Conservation (phyloP, 2,888 invertebrate genomes). For the Pollenia labialis region DNA sequence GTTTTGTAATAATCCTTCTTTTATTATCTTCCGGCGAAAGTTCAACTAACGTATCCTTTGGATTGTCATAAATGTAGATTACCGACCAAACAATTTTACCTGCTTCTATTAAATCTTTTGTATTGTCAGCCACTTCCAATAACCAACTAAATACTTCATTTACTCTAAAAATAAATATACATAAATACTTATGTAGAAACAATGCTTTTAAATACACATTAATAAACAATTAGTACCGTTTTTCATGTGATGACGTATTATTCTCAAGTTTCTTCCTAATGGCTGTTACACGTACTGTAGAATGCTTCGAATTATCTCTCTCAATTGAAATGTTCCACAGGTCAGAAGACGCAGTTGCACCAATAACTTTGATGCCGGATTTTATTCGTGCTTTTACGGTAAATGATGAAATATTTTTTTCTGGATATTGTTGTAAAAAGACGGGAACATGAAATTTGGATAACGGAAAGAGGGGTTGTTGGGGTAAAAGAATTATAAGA, state of each 20-base stretch:
- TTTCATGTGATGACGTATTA: slow-evolving; percentile 32
- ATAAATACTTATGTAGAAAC: slow-evolving; percentile 3
- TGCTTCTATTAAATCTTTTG: slow-evolving; percentile 90
- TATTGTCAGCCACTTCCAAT: slow-evolving; percentile 93
- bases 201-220: neutral
- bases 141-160: slow-evolving; percentile 96
- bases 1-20: slow-evolving; percentile 90
- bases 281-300: slow-evolving; percentile 94
- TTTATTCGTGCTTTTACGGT: slow-evolving; percentile 96
- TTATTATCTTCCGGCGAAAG: slow-evolving; percentile 83
- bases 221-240: slow-evolving; percentile 45
- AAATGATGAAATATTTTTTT: slow-evolving; percentile 90
- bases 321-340: slow-evolving; percentile 96
- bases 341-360: slow-evolving; percentile 90
- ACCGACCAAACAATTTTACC: slow-evolving; percentile 95
- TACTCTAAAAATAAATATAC: slow-evolving; percentile 80
- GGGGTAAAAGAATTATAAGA: slow-evolving; percentile 93
- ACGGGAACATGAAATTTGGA: slow-evolving; percentile 96
- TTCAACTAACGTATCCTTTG: slow-evolving; percentile 79
- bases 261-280: slow-evolving; percentile 86
- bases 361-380: slow-evolving; percentile 93
- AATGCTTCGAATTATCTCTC: slow-evolving; percentile 91
- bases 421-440: slow-evolving; percentile 90
- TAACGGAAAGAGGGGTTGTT: slow-evolving; percentile 94
- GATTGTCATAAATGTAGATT: slow-evolving; percentile 88